These are phyloP conservation scores for Labeo catla DNA, from an alignment of 2,113 vertebrate genomes.

Conservation along the genomic window DNA sequence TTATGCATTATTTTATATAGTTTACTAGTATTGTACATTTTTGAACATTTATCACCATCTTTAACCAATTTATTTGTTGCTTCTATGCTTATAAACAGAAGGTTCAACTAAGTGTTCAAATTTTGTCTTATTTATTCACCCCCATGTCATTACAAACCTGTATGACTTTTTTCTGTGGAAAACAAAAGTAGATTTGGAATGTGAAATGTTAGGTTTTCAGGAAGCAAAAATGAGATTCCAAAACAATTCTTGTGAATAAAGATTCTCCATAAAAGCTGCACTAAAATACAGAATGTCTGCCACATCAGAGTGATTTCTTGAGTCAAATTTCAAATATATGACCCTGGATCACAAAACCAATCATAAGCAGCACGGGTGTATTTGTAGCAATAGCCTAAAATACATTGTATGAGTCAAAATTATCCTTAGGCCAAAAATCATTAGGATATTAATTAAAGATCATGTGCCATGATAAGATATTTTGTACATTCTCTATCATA, in stretches of 20 bases:
- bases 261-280: background rate
- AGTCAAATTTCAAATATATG: background rate
- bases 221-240: too few relatives aligned
- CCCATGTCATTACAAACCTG: background rate
- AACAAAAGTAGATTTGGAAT: background rate
- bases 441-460: too few relatives aligned
- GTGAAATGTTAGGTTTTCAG: too few relatives aligned
- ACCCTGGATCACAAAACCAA: too few relatives aligned
- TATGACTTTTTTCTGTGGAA: too few relatives aligned
- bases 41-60: too few relatives aligned
- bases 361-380: too few relatives aligned
- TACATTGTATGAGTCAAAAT: too few relatives aligned
- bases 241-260: background rate
- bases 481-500: too few relatives aligned
- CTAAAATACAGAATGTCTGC: background rate
- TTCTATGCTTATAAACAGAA: background rate
- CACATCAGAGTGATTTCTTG: background rate
- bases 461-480: too few relatives aligned
- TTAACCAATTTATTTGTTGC: background rate
- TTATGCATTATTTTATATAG: background rate
- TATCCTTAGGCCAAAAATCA: too few relatives aligned
- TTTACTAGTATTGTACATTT: background rate
- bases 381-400: too few relatives aligned
- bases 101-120: background rate
- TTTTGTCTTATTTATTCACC: background rate